Base-by-base conservation (phyloP, 2,888 invertebrate genomes). In the Cephonodes hylas region DNA sequence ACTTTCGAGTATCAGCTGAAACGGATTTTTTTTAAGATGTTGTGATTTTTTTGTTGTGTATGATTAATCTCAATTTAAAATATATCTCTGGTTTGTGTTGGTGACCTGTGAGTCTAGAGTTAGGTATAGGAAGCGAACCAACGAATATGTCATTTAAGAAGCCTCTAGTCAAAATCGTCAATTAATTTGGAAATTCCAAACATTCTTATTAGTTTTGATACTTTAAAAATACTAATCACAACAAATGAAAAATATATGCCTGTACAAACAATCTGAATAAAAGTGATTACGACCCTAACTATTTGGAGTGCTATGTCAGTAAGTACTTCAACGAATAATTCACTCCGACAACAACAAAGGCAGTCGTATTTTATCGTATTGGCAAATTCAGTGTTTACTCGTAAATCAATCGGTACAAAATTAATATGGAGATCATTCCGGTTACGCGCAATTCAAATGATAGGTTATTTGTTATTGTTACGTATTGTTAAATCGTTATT, bases 371-470 rank as follows among this genome's bases (percentile, higher is more conserved):
- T 65, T 59, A 61, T 61, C 59, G n/a, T 38, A 38, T 60, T 61
- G 62, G 38, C 59, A 60, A 60, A 64, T 66, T 44, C 58, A 58
- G 45, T 66, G 66, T 66, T 65, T 64, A 61, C 42, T 59, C 62
- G 45, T 72, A 67, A 69, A 73, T 76, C 66, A 65, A 61, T 64
- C 42, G 61, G 8, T 63, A 63, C 42, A 61, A 59, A 63, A 66
- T 68, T 67, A 70, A 67, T 66, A 63, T 61, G 59, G 42, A 59
- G 38, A 59, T 58, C 60, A 63, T 66, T 65, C 56, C 48, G 34
- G 58, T 38, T 38, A 31, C 58, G 59, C 46, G 58, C 63, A 60
- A 59, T 20, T 60, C 59, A 61, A 58, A 15, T 34, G 42, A 42
- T 44, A 44, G n/a, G n/a, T n/a, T n/a, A n/a, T n/a, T n/a, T n/a